phyloP scores from a whole-genome alignment of 2,113 vertebrate species.

The Choloepus hoffmanni region DNA sequence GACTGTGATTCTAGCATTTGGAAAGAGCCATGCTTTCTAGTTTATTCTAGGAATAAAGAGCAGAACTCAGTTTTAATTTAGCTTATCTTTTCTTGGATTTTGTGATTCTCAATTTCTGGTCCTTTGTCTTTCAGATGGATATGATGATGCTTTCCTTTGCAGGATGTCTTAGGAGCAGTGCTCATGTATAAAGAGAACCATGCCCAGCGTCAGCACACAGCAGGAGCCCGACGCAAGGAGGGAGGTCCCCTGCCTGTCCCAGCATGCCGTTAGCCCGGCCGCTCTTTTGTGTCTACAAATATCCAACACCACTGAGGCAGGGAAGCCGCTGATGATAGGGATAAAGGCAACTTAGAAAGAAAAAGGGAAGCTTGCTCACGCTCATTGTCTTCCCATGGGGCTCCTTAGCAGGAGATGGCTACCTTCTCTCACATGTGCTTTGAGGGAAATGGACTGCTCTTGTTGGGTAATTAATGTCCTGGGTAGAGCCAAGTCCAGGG shows the following conservation, averaged over 20 bases:
- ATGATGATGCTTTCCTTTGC: background rate
- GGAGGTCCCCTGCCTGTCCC: background rate
- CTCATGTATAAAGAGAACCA: background rate
- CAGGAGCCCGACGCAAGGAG: accelerated
- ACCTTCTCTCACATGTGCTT: background rate
- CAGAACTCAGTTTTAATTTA: too few relatives aligned
- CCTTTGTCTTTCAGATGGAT: background rate
- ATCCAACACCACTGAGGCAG: background rate
- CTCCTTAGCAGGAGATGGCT: constrained; percentile 27
- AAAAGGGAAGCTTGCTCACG: constrained; percentile 27
- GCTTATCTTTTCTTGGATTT: background rate
- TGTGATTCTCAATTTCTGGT: background rate
- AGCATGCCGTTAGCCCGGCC: background rate
- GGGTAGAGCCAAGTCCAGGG: constrained; percentile 64
- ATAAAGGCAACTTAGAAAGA: background rate
- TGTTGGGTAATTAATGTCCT: constrained; percentile 58
- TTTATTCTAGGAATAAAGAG: background rate
- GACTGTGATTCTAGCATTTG: background rate
- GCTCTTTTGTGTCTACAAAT: background rate
- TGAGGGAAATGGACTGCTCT: constrained; percentile 55
- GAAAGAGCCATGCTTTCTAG: background rate
- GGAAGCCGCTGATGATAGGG: background rate
- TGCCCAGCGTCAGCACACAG: accelerated
- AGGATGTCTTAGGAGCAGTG: background rate
- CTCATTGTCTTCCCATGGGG: background rate